phyloP scores from a whole-genome alignment of 2,797 vertebrate species.

The Chanos chanos region DNA sequence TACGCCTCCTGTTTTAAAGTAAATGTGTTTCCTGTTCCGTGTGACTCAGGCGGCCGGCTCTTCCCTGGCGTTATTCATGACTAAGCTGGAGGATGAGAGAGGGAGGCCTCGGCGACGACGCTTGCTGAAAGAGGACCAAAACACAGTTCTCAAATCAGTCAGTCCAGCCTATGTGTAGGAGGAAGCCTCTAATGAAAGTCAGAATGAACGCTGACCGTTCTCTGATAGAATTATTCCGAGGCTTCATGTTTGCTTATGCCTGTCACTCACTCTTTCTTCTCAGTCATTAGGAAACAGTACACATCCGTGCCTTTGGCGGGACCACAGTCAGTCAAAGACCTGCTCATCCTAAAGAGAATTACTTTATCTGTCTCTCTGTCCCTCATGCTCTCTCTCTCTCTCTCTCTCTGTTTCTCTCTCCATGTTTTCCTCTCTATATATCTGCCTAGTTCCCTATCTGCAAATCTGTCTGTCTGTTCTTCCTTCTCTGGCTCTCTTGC shows the following conservation, averaged over 20 bases:
- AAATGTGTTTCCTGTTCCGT: too few species aligned
- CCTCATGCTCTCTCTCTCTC: neutral
- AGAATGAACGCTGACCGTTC: slow-evolving; percentile 68
- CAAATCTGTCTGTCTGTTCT: slow-evolving; percentile 16
- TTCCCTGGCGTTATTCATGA: too few species aligned
- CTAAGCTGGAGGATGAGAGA: too few species aligned
- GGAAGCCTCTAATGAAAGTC: slow-evolving; percentile 61
- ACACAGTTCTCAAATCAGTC: slow-evolving; percentile 66
- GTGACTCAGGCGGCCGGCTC: too few species aligned
- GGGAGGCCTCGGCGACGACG: too few species aligned
- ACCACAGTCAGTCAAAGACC: slow-evolving; percentile 39
- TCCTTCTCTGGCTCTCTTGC: neutral
- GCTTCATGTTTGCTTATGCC: slow-evolving; percentile 57
- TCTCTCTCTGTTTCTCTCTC: slow-evolving; percentile 21
- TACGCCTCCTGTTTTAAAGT: too few species aligned
- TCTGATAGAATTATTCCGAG: slow-evolving; percentile 69
- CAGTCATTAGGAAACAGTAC: slow-evolving; percentile 57
- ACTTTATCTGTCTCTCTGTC: neutral
- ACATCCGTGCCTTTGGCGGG: slow-evolving; percentile 55
- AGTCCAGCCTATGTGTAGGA: slow-evolving; percentile 53
- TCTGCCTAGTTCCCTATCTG: slow-evolving; percentile 5
- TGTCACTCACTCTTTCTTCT: slow-evolving; percentile 55
- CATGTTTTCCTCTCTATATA: slow-evolving; percentile 10
- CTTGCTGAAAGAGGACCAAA: slow-evolving; percentile 54
- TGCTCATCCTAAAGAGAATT: slow-evolving; percentile 47